Percentiles rank a stretch among this genome's conserved stretches.
These are phyloP conservation scores for Lycodopsis pacificus DNA, from an alignment of 2,797 vertebrate genomes.

Conservation along the genomic window DNA sequence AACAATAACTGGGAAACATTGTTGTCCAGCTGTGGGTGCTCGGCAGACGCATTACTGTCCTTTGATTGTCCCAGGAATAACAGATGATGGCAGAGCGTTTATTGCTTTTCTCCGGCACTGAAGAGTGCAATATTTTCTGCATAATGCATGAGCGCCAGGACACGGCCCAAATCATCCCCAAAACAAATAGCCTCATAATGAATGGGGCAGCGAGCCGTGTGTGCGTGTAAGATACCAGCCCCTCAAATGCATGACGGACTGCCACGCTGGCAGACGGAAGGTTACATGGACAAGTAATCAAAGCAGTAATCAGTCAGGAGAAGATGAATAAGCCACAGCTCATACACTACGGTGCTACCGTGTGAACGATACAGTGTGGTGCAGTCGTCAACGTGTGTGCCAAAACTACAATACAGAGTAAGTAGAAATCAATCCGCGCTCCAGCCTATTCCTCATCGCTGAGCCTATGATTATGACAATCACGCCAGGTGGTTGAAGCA, in stretches of 20 bases:
- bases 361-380: constrained; percentile 43
- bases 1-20: constrained; percentile 38
- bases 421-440: constrained; percentile 62
- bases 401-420: constrained; percentile 43
- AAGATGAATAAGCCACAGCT: constrained; percentile 39
- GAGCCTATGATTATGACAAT: constrained; percentile 56
- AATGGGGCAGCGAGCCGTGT: constrained; percentile 18
- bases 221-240: constrained; percentile 11
- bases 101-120: constrained; percentile 51
- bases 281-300: constrained; percentile 40
- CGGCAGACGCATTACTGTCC: constrained; percentile 29
- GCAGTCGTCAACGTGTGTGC: constrained; percentile 40
- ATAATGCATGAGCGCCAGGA: constrained; percentile 58
- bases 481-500: constrained; percentile 39
- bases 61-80: constrained; percentile 56
- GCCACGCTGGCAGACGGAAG: constrained; percentile 14
- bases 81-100: constrained; percentile 45
- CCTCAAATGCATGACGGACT: constrained; percentile 6
- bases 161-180: constrained; percentile 40
- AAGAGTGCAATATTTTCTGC: constrained; percentile 53
- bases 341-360: constrained; percentile 15
- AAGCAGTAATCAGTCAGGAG: constrained; percentile 19
- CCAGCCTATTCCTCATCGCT: constrained; percentile 25
- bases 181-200: constrained; percentile 62
- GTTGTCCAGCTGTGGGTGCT: constrained; percentile 17